Evolutionary conservation across 2,888 invertebrate species (phyloP), one percentile per base, ranked within the genome.

Genomic region (Drosophila stalkeri): DNA sequence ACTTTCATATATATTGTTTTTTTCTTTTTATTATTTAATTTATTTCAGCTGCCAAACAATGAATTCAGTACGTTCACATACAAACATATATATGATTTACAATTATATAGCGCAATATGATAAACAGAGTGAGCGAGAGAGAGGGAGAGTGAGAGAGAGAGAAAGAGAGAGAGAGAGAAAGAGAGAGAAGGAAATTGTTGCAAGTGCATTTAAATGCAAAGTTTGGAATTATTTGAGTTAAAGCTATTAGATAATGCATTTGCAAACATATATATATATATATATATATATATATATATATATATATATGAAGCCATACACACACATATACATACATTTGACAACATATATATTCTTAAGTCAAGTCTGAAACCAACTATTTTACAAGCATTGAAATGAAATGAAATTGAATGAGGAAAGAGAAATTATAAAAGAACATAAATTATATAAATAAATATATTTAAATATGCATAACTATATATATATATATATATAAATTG

Each of bases 41-140:
- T 44, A 62, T 33, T 80, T 80, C 77, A 77, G 77, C 77, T 77
- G 77, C 77, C 80, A 63, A 69, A 70, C 62, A 64, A 63, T 52
- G 23, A 54, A 43, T 61, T 62, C 75, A 59, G 57, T 66, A 74
- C 76, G 56, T 41, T 55, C 69, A 49, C 46, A 64, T 51, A 47
- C 47, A 63, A 60, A 65, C 51, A 64, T 57, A 55, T 27, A 33
- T 52, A 52, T 61, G 16, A 23, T 33, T 12, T 35, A 35, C 27
- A 35, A 16, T 16, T 44, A 57, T 43, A 46, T 56, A 65, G 54
- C 16, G 51, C n/a, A n/a, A n/a, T n/a, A n/a, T n/a, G n/a, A n/a
- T n/a, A 41, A 46, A 59, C 12, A 46, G 18, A 31, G 18, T 43
- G 11, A 20, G 11, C 39, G 44, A 46, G 7, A 49, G 27, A 23